phyloP scores from a whole-genome alignment of 2,113 vertebrate species.

The Hydrochoerus hydrochaeris region DNA sequence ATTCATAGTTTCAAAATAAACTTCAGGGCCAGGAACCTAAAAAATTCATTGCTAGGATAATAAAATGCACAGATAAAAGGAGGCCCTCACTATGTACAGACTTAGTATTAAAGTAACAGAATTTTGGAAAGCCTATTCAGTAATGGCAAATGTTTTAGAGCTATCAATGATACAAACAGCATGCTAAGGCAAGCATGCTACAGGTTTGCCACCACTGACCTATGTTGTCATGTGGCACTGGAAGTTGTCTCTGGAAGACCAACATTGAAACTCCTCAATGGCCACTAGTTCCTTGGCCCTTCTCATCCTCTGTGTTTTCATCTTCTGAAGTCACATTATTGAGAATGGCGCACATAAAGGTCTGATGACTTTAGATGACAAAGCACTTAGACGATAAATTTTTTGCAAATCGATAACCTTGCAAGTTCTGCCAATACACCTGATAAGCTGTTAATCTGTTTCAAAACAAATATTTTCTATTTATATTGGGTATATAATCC shows the following conservation, averaged over 20 bases:
- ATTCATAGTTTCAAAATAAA: slow-evolving; percentile 36
- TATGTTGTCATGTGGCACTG: slow-evolving; percentile 56
- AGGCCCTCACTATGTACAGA: slow-evolving; percentile 33
- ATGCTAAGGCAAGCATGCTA: neutral
- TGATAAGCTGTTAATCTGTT: neutral
- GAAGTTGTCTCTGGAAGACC: slow-evolving; percentile 50
- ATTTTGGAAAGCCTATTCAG: slow-evolving; percentile 52
- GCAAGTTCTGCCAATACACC: neutral
- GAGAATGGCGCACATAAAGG: neutral
- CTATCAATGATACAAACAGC: neutral
- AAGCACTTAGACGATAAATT: neutral
- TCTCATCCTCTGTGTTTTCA: neutral
- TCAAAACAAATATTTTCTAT: neutral
- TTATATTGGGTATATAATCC: neutral
- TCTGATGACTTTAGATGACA: neutral
- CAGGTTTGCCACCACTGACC: neutral
- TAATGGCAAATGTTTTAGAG: neutral
- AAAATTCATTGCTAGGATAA: slow-evolving; percentile 19
- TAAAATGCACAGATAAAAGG: neutral
- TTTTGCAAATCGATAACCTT: neutral
- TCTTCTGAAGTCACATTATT: slow-evolving; percentile 18
- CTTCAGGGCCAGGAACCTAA: neutral
- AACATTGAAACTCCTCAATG: slow-evolving; percentile 50
- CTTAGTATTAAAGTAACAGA: slow-evolving; percentile 66
- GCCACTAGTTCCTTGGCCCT: neutral